These are phyloP conservation scores for Drosophila pruinosa DNA, from an alignment of 1,140 invertebrate species.

Conservation along the genomic window DNA sequence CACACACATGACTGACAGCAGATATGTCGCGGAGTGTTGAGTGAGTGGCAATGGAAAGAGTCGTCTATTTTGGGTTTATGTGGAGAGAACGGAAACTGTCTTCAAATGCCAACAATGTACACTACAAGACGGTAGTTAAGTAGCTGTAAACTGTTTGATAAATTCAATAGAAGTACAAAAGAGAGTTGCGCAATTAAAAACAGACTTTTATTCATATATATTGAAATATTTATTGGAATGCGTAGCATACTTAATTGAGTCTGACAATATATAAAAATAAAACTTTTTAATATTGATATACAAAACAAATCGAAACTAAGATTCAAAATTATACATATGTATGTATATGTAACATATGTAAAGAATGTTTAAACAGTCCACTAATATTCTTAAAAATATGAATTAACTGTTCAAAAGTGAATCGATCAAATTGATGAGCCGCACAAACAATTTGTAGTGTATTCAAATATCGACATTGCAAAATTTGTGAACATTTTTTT, in stretches of 20 bases:
- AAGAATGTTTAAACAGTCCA: too few species aligned
- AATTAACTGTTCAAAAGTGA: too few species aligned
- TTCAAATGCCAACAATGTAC: conserved; percentile 20
- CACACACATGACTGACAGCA: conserved; percentile 33
- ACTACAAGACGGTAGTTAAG: conserved; percentile 6
- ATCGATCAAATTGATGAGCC: conserved; percentile 5
- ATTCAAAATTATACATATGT: too few species aligned
- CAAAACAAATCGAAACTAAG: too few species aligned
- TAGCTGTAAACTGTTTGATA: neutral
- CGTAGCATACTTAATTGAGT: too few species aligned
- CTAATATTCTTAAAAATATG: too few species aligned
- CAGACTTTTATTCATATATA: too few species aligned
- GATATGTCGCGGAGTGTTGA: conserved; percentile 43
- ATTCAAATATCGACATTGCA: conserved; percentile 38
- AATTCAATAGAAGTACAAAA: neutral
- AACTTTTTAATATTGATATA: too few species aligned
- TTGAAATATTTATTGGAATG: too few species aligned
- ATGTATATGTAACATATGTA: too few species aligned
- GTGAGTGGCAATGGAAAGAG: conserved; percentile 32
- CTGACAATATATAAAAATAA: too few species aligned
- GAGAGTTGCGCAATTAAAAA: neutral
- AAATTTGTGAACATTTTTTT: conserved; percentile 24
- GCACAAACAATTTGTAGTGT: conserved; percentile 12
- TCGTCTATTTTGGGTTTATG: conserved; percentile 27
- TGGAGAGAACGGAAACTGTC: conserved; percentile 16